Conservation (phyloP, 2,113 vertebrate genomes). For the Tychaedon coryphoeus region DNA sequence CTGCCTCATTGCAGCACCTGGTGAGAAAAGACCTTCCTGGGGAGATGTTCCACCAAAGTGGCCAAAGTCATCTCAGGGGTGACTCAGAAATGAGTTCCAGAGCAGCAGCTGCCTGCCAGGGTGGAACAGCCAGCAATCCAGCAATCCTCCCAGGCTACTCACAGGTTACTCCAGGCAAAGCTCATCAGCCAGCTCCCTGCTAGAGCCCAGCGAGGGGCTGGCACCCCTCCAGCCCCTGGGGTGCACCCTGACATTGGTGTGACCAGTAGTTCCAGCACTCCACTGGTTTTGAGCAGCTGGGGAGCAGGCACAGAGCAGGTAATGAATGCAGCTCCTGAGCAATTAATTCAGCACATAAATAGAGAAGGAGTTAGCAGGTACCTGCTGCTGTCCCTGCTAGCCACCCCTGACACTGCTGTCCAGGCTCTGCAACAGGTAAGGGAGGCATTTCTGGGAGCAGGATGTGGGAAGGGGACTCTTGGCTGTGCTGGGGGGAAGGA, state of each 20-base stretch:
- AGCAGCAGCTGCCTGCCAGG: background rate
- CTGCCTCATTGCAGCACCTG: rapidly evolving
- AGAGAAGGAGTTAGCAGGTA: background rate
- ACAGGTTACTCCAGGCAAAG: background rate
- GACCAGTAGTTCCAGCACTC: background rate
- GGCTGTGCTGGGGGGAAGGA: background rate
- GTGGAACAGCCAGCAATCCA: background rate
- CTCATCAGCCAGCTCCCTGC: background rate
- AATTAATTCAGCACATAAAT: background rate
- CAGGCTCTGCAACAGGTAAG: conserved; percentile 29
- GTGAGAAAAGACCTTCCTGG: rapidly evolving
- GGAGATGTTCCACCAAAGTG: background rate
- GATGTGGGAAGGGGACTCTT: background rate
- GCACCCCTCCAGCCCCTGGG: background rate
- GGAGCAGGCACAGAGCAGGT: background rate
- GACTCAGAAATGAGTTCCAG: background rate
- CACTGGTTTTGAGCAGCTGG: background rate
- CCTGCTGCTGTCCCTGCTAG: background rate
- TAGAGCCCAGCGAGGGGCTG: background rate
- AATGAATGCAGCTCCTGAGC: background rate
- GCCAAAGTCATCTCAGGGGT: background rate
- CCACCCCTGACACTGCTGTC: background rate
- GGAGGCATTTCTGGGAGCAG: background rate
- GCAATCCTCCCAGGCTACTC: background rate
- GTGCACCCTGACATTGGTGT: background rate